Conservation (phyloP, 2,113 vertebrate genomes). For the Cinclus mexicanus region DNA sequence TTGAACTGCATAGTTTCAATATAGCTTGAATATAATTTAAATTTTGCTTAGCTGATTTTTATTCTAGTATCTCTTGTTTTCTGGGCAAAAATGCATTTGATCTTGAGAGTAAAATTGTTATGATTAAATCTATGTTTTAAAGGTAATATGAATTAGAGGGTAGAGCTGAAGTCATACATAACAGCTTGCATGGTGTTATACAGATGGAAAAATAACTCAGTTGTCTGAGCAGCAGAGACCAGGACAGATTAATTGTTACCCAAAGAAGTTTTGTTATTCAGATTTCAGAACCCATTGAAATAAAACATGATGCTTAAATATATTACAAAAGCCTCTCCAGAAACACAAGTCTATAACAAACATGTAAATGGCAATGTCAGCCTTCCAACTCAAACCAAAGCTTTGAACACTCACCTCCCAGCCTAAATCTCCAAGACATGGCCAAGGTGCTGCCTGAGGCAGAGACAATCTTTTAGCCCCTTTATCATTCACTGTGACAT, state of each 20-base stretch:
- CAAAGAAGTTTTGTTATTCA: not conserved
- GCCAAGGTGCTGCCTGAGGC: not conserved
- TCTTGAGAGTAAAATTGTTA: slow-evolving; percentile 20
- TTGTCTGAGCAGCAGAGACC: not conserved
- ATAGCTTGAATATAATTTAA: not conserved
- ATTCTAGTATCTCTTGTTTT: slow-evolving; percentile 43
- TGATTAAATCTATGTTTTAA: slow-evolving; percentile 34
- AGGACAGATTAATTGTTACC: not conserved
- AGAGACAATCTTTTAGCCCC: not conserved
- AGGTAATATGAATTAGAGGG: slow-evolving; percentile 28
- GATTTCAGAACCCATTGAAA: not conserved
- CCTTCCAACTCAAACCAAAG: not conserved
- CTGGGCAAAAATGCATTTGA: slow-evolving; percentile 8
- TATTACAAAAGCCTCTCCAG: not conserved
- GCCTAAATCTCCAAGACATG: not conserved
- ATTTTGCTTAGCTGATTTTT: slow-evolving; percentile 24
- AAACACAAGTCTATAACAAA: not conserved
- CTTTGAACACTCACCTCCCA: not conserved
- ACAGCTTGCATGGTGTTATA: not conserved
- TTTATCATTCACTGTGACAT: not conserved
- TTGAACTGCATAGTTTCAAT: slow-evolving; percentile 10
- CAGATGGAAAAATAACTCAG: not conserved
- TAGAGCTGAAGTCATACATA: not conserved
- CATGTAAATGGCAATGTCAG: not conserved
- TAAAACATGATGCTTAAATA: not conserved